Evolutionary conservation across 2,888 invertebrate species (phyloP).

Genomic region (Sminthurinus aureus): DNA sequence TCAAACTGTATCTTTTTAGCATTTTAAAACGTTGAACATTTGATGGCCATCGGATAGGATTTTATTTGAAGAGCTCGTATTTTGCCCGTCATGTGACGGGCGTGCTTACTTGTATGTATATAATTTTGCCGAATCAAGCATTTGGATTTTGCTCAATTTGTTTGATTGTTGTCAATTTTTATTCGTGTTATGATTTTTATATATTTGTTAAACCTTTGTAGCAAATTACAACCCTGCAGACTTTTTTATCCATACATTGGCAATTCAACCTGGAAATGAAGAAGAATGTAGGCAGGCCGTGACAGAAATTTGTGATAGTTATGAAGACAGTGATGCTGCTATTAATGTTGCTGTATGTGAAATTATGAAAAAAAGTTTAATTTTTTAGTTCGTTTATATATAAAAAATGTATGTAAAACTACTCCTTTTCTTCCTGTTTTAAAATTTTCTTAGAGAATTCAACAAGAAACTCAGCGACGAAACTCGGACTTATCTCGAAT

Average conservation of each 20-base stretch:
- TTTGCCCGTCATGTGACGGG: too few relatives aligned
- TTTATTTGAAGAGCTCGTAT: too few relatives aligned
- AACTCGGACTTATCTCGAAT: constrained; percentile 11
- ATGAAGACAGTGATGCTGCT: constrained; percentile 16
- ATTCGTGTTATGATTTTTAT: background rate
- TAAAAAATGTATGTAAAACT: too few relatives aligned
- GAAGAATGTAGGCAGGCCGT: constrained; percentile 83
- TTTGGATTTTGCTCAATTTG: background rate
- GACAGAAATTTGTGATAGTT: constrained; percentile 71
- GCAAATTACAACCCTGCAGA: constrained; percentile 93
- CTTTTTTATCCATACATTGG: constrained; percentile 86
- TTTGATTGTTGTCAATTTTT: background rate
- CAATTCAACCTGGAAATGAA: constrained; percentile 91
- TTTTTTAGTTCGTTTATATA: too few relatives aligned
- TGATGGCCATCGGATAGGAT: too few relatives aligned
- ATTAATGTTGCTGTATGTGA: constrained; percentile 15
- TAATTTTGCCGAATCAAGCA: background rate
- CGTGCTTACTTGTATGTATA: too few relatives aligned
- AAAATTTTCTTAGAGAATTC: background rate
- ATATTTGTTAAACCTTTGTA: constrained; percentile 74
- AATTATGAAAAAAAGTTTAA: too few relatives aligned
- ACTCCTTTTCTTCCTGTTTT: background rate
- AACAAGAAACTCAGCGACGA: background rate
- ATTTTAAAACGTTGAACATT: too few relatives aligned
- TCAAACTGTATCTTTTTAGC: too few relatives aligned